These are phyloP conservation scores for Aleiodes testaceus DNA, from an alignment of 2,888 invertebrate genomes.

Conservation along the genomic window DNA sequence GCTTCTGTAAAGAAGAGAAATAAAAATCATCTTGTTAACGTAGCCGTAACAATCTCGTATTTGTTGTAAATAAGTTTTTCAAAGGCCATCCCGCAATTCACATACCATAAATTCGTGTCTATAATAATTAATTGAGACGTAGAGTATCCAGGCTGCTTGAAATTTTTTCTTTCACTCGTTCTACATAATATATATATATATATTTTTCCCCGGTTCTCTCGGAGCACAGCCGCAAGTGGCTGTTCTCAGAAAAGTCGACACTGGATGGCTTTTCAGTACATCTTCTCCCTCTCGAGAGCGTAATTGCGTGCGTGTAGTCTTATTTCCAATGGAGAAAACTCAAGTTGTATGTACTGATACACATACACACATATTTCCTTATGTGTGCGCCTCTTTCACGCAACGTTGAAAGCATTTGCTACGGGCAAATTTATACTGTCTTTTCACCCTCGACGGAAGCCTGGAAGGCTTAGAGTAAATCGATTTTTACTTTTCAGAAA, in stretches of 20 bases:
- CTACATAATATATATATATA: constrained; percentile 33
- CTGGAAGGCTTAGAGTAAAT: background rate
- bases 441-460: constrained; percentile 31
- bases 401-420: constrained; percentile 19
- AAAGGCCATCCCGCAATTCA: constrained; percentile 40
- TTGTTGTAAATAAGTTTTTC: constrained; percentile 18
- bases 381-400: constrained; percentile 3
- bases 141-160: background rate
- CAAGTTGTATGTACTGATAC: constrained; percentile 12
- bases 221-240: constrained; percentile 24
- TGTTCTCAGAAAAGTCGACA: constrained; percentile 24
- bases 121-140: constrained; percentile 58
- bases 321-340: constrained; percentile 44
- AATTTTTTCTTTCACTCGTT: constrained; percentile 19
- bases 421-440: constrained; percentile 37
- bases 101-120: constrained; percentile 52
- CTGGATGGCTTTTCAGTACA: constrained; percentile 30
- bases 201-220: constrained; percentile 11
- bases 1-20: no score
- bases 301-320: constrained; percentile 53
- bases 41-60: background rate
- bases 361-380: constrained; percentile 12
- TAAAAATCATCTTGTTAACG: no score
- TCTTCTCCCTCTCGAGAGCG: constrained; percentile 25
- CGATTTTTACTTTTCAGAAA: background rate